Evolutionary conservation across 2,888 invertebrate genomes (phyloP).

Genomic region (Eristalis tenax): DNA sequence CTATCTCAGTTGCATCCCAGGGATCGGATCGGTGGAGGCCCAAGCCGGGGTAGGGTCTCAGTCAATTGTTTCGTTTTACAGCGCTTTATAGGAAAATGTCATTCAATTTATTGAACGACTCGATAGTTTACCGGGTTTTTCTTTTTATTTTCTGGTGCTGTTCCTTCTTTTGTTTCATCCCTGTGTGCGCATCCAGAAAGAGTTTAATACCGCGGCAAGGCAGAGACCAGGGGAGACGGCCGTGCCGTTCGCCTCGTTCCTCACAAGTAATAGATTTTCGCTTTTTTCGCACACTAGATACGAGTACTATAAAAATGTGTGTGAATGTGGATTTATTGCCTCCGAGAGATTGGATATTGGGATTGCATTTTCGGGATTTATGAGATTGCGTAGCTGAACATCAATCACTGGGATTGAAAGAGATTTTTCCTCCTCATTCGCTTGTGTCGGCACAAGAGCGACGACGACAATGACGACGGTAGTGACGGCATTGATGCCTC

Average conservation of each 20-base stretch:
- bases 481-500: not conserved
- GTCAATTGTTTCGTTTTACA: constrained; percentile 63
- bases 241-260: constrained; percentile 1
- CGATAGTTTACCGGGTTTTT: constrained; percentile 35
- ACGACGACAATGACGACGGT: not conserved
- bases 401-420: constrained; percentile 66
- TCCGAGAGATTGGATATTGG: constrained; percentile 65
- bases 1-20: constrained; percentile 29
- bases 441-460: not conserved
- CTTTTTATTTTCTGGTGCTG: not conserved
- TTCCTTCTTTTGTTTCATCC: not conserved
- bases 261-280: constrained; percentile 61
- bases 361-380: constrained; percentile 70
- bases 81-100: constrained; percentile 63
- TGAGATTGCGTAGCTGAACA: constrained; percentile 67
- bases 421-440: constrained; percentile 48
- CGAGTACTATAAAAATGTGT: constrained; percentile 48
- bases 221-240: constrained; percentile 1
- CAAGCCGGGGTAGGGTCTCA: not conserved
- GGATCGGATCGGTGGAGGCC: not conserved
- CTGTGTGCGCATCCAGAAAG: constrained; percentile 23
- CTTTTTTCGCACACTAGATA: constrained; percentile 53
- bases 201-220: constrained; percentile 38
- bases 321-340: constrained; percentile 68
- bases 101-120: constrained; percentile 67